Conservation (phyloP, 2,888 invertebrate species). For the Scaptomyza tumidula region DNA sequence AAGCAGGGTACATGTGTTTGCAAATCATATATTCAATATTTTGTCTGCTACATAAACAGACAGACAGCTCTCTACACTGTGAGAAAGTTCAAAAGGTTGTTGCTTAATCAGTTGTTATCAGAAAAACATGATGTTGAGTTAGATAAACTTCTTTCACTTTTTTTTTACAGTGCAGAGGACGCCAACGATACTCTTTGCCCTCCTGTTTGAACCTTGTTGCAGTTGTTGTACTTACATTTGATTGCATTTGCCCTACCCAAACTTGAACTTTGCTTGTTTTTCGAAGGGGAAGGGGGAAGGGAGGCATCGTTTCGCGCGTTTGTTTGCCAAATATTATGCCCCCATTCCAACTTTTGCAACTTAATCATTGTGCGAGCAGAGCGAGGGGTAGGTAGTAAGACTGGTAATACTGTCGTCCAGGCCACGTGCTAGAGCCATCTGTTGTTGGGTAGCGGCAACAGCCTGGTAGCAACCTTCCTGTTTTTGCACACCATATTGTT, state of each 20-base stretch:
- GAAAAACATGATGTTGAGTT: not conserved
- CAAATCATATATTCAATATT: slow-evolving; percentile 80
- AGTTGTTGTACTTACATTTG: slow-evolving; percentile 67
- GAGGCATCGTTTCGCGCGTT: slow-evolving; percentile 10
- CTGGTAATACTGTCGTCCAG: slow-evolving; percentile 31
- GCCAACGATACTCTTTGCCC: not conserved
- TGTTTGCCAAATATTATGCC: slow-evolving; percentile 60
- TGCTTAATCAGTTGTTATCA: too few relatives aligned
- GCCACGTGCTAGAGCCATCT: slow-evolving; percentile 63
- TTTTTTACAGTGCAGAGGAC: slow-evolving; percentile 1
- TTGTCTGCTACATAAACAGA: slow-evolving; percentile 58
- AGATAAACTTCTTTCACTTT: not conserved
- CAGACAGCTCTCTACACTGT: slow-evolving; percentile 4
- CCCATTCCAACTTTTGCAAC: slow-evolving; percentile 65
- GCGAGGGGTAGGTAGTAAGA: not conserved
- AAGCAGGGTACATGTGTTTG: slow-evolving; percentile 58
- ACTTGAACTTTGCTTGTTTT: slow-evolving; percentile 55
- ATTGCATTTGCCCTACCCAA: slow-evolving; percentile 67
- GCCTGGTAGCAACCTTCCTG: slow-evolving; percentile 29
- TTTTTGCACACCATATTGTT: slow-evolving; percentile 40
- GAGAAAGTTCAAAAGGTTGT: not conserved
- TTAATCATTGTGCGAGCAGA: slow-evolving; percentile 61
- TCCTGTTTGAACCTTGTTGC: slow-evolving; percentile 38
- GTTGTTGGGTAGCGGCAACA: slow-evolving; percentile 37
- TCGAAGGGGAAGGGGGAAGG: slow-evolving; percentile 5